Evolutionary conservation across 1,140 invertebrate species (phyloP), one percentile per base, ranked within the genome.

Genomic region (Dendrolimus punctatus): DNA sequence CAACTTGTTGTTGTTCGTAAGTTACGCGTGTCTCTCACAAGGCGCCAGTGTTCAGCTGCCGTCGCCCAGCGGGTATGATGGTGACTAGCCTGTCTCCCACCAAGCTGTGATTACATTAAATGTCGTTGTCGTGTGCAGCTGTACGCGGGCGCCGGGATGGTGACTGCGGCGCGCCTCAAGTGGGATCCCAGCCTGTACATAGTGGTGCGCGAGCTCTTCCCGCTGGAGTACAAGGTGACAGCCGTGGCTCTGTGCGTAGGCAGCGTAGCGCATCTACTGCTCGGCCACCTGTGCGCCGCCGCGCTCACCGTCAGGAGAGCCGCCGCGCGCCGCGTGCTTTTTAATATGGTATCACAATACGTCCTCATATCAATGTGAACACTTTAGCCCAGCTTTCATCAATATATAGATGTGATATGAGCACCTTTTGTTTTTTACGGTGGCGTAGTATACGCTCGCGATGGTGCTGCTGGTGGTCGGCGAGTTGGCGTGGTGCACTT

Each of bases 131-230:
- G 38, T 10, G 51, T 55, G 46, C 57, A 84, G 80, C 2, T 80
- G 58, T 73, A 62, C 62, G 71, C 69, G 46, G 80, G 80, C 40
- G 76, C 68, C 8, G 60, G 55, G 42, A 58, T 81, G 50, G 60
- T 64, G 54, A 68, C 66, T 51, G 66, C 70, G 49, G 80, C 78
- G 66, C 78, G 78, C 4, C 66, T 83, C 10, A 71, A 72, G 63
- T 83, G 80, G 80, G 80, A 85, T 63, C 80, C 82, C 37, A 71
- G 58, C 51, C 63, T 68, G 62, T 83, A 83, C 64, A 48, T 82
- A 51, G 58, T 64, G 46, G 37, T 75, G 53, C 81, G 81, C 41
- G 76, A 73, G 62, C 53, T 75, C 60, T 58, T 75, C 60, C 76
- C 79, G 51, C 39, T 40, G 38, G 79, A 81, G 66, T 76, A 73